phyloP scores from a whole-genome alignment of 1,140 invertebrate genomes.

The Ceratina calcarata region DNA sequence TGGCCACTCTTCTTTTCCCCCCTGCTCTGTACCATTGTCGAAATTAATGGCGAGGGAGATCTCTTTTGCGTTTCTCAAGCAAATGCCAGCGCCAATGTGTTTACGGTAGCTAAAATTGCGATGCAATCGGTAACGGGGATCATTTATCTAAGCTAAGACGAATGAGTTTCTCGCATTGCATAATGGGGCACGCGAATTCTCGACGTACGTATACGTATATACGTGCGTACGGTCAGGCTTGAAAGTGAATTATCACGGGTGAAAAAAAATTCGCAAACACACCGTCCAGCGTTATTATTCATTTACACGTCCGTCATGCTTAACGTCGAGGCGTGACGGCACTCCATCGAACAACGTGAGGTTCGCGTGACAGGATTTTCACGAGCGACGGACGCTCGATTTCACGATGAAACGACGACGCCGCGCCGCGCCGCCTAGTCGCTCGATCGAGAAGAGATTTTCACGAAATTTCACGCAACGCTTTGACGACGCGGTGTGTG shows the following conservation, averaged over 20 bases:
- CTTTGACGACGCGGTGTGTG: not conserved
- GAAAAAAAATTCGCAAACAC: not conserved
- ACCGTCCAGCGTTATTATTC: constrained; percentile 1
- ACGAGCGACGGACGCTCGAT: not conserved
- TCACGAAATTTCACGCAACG: not conserved
- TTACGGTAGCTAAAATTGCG: not conserved
- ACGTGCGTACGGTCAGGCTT: not conserved
- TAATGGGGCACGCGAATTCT: constrained; percentile 4
- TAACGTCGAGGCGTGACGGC: constrained; percentile 5
- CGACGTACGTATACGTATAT: not conserved
- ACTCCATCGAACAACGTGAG: not conserved
- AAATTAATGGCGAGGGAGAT: constrained; percentile 33
- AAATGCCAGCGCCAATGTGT: not conserved
- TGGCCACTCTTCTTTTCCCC: not conserved
- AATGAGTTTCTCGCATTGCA: not conserved
- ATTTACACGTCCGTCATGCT: constrained; percentile 12
- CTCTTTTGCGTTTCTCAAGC: constrained; percentile 3
- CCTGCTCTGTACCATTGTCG: not conserved
- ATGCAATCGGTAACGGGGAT: constrained; percentile 8
- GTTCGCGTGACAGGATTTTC: constrained; percentile 18
- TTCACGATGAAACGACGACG: not conserved
- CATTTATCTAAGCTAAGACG: not conserved
- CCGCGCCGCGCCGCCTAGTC: not conserved
- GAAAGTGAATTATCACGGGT: too few species aligned
- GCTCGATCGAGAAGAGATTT: not conserved